phyloP scores from a whole-genome alignment of 2,797 vertebrate genomes.

The Myotis myotis region DNA sequence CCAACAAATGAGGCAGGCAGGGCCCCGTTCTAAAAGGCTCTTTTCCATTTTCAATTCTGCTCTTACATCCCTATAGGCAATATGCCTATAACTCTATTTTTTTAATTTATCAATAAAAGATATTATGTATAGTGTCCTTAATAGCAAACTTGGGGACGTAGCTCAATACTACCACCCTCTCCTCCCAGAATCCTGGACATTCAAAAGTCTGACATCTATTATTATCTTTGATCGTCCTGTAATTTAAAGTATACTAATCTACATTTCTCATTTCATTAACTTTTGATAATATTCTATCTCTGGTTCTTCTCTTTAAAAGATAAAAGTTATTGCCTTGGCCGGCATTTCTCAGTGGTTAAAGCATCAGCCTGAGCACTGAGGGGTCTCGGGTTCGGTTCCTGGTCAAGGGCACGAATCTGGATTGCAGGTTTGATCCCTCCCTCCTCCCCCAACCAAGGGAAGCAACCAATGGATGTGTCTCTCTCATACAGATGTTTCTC shows the following conservation, averaged over 20 bases:
- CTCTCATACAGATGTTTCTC: no score
- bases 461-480: no score
- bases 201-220: background rate
- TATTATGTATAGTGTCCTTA: background rate
- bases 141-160: background rate
- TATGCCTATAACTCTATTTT: background rate
- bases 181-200: background rate
- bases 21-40: background rate
- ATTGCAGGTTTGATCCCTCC: no score
- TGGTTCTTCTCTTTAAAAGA: background rate
- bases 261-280: background rate
- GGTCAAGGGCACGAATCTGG: no score
- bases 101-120: background rate
- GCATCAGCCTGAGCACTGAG: no score
- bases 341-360: no score
- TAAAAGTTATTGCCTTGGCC: background rate
- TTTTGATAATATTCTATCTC: background rate
- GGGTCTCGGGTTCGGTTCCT: no score
- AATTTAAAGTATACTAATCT: background rate
- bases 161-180: background rate
- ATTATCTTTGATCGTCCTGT: background rate
- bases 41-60: background rate
- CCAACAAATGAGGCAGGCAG: background rate
- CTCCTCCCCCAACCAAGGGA: no score
- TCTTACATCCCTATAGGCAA: background rate